Conservation (phyloP, 2,888 invertebrate species). For the Tipula lateralis region DNA sequence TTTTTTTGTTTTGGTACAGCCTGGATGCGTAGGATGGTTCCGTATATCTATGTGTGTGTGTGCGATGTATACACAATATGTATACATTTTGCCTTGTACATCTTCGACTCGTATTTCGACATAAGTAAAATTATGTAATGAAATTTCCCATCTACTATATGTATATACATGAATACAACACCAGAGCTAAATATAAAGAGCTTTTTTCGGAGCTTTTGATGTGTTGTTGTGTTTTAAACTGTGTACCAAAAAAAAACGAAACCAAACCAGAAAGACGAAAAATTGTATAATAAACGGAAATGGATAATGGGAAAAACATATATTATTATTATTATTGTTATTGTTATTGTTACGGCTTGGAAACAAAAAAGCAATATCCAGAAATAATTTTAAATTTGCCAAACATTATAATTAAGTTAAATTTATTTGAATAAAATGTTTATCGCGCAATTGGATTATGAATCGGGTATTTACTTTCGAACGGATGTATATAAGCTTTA, state of each 20-base stretch:
- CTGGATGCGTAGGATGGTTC: neutral
- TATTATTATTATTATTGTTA: neutral
- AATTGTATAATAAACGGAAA: neutral
- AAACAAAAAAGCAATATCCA: neutral
- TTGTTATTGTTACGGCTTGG: neutral
- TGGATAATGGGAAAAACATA: slow-evolving; percentile 19
- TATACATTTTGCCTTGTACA: neutral
- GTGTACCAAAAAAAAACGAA: neutral
- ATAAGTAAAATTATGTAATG: slow-evolving; percentile 1
- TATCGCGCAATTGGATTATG: neutral
- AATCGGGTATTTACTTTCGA: neutral
- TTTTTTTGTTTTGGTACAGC: neutral
- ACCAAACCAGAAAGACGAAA: neutral
- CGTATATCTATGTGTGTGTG: neutral
- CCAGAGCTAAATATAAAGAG: neutral
- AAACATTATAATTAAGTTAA: slow-evolving; percentile 11
- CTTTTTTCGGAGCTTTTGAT: neutral
- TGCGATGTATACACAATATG: neutral
- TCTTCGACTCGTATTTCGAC: neutral
- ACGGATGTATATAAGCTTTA: neutral
- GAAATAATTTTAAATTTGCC: slow-evolving; percentile 19
- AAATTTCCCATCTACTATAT: neutral
- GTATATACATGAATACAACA: neutral
- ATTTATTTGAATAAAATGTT: neutral
- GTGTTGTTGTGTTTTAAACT: neutral